Percentiles rank a stretch among this genome's conserved stretches.
phyloP scores from a whole-genome alignment of 2,113 vertebrate species.

The Cacatua alba region DNA sequence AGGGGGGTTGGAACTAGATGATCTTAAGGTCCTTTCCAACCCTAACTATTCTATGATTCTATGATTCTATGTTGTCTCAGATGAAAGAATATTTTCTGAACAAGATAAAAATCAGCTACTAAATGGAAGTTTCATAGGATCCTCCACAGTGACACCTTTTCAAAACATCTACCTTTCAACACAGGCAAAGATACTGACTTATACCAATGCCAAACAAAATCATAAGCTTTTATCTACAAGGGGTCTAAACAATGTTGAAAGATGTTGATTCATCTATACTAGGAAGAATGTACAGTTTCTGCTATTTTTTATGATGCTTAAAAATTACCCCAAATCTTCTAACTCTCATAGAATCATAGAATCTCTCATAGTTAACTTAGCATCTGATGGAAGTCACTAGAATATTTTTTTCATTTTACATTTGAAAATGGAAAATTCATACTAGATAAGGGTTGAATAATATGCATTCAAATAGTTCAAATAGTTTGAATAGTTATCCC shows the following conservation, averaged over 20 bases:
- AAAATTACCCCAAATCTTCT: not conserved
- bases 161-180: no score
- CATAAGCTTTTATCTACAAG: no score
- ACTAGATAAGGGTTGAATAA: not conserved
- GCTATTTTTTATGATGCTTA: not conserved
- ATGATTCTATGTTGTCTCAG: no score
- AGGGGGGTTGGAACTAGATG: no score
- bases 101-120: no score
- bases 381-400: not conserved
- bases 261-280: not conserved
- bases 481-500: not conserved
- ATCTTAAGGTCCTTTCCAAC: no score
- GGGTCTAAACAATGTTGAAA: not conserved
- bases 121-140: no score
- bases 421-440: not conserved
- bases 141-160: no score
- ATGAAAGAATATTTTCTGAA: no score
- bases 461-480: not conserved
- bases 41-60: no score
- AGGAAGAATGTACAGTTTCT: not conserved
- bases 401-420: not conserved
- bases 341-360: not conserved
- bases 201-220: no score
- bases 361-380: not conserved
- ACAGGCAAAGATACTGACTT: no score